A percentile compares a stretch with the other conserved stretches of the same genome.
These are phyloP conservation scores for Epinephelus cyanopodus DNA, from an alignment of 2,113 vertebrate genomes.

Conservation along the genomic window DNA sequence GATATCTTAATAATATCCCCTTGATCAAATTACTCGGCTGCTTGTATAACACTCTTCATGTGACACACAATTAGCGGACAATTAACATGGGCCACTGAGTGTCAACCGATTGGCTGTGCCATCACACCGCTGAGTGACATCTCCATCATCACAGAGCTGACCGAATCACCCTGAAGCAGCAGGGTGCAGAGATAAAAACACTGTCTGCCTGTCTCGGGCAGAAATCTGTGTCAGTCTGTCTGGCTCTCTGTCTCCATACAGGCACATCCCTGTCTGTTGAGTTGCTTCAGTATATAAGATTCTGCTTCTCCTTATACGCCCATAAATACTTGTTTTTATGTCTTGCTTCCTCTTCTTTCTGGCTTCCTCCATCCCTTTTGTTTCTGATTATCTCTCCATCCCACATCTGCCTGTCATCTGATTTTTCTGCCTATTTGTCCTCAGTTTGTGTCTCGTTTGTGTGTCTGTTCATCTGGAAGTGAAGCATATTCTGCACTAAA, in stretches of 20 bases:
- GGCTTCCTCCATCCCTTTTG: not conserved
- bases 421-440: not conserved
- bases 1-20: conserved; percentile 69
- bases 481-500: not conserved
- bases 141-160: conserved; percentile 57
- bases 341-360: not conserved
- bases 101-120: conserved; percentile 79
- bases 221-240: conserved; percentile 16
- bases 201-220: not conserved
- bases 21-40: conserved; percentile 73
- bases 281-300: not conserved
- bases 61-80: conserved; percentile 73
- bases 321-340: not conserved
- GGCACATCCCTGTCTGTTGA: not conserved
- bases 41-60: conserved; percentile 73
- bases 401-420: not conserved
- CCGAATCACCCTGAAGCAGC: conserved; percentile 23
- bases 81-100: conserved; percentile 70
- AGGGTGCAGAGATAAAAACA: not conserved
- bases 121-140: conserved; percentile 66
- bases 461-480: conserved; percentile 19
- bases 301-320: not conserved
- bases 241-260: not conserved
- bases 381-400: not conserved
- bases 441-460: not conserved